Evolutionary conservation across 1,140 invertebrate genomes (phyloP), one percentile per base, ranked within the genome.

Genomic region (Zaprionus kolodkinae): DNA sequence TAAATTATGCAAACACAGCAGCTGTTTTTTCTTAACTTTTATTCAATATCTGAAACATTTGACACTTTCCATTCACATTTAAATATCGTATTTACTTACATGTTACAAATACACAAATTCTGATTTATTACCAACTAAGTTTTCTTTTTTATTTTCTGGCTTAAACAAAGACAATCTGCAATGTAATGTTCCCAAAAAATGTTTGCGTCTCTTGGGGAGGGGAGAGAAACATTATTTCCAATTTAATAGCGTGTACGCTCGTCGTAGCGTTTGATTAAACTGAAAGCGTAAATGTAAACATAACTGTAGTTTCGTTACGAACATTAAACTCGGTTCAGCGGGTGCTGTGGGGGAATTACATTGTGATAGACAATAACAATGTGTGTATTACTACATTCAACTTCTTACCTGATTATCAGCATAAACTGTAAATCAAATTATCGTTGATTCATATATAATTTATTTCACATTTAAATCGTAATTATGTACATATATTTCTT

Each of bases 181-280:
- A 11, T 10, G 15, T 15, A 15, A 48, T 9, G 15, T 48, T 17
- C 3, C 45, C 45, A 48, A 48, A 48, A 40, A 40, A 30, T 2
- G 38, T 40, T 40, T 40, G 13, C 38, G n/a, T 40, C 13, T 40
- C 38, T 40, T 12, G 13, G 6, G 38, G 38, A 40, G 38, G 13
- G 33, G 35, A 55, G 25, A 45, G 13, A 69, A 54, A 33, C 50
- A 66, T 21, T 48, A 30, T 35, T 35, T 61, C 56, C 38, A 57
- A 57, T 40, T 61, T 75, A 87, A 67, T 84, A 87, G 13, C 84
- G 83, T 17, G 68, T 60, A 7, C 71, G 77, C 64, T 83, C 72
- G 33, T 68, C 76, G 52, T 83, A 88, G 17, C 72, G 66, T 54
- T 79, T 73, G 45, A 88, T 80, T 40, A 79, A 56, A 50, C 83